Evolutionary conservation across 53 echinoderm and acorn worm genomes (phyloP).

Genomic region (Echinarachnius parma): DNA sequence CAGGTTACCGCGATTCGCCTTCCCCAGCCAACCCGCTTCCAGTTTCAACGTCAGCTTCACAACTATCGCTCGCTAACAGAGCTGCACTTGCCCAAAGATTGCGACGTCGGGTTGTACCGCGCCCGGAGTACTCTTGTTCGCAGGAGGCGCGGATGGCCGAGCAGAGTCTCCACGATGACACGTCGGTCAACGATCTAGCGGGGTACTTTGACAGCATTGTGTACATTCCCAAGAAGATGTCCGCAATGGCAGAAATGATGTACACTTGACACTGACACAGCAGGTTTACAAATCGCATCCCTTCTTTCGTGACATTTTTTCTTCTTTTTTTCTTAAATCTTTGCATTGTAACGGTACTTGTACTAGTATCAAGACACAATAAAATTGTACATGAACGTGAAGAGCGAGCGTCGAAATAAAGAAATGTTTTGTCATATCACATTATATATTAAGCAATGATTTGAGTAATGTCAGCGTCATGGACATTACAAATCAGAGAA

Average conservation of each 20-base stretch:
- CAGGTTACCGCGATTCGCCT: conserved; percentile 14
- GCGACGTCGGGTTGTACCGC: conserved; percentile 1
- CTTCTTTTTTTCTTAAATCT: too few relatives aligned
- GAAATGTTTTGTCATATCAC: too few relatives aligned
- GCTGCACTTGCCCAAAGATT: too few relatives aligned
- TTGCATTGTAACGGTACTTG: too few relatives aligned
- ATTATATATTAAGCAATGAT: too few relatives aligned
- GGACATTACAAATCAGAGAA: too few relatives aligned
- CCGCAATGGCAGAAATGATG: conserved; percentile 99
- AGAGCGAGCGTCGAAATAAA: too few relatives aligned
- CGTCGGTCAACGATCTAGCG: conserved; percentile 88
- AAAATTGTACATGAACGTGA: too few relatives aligned
- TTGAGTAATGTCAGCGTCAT: too few relatives aligned
- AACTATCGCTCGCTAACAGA: background rate
- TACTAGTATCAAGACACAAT: too few relatives aligned
- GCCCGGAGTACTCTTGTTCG: conserved; percentile 75
- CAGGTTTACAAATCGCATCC: too few relatives aligned
- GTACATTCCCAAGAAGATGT: conserved; percentile 97
- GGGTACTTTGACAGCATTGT: conserved; percentile 98
- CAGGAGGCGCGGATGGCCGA: conserved; percentile 81
- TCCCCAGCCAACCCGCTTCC: background rate
- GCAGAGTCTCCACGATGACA: conserved; percentile 80
- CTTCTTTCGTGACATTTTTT: too few relatives aligned
- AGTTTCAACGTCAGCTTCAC: background rate
- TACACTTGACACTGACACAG: conserved; percentile 72